phyloP scores from a whole-genome alignment of 2,797 vertebrate species.

The Fringilla coelebs region DNA sequence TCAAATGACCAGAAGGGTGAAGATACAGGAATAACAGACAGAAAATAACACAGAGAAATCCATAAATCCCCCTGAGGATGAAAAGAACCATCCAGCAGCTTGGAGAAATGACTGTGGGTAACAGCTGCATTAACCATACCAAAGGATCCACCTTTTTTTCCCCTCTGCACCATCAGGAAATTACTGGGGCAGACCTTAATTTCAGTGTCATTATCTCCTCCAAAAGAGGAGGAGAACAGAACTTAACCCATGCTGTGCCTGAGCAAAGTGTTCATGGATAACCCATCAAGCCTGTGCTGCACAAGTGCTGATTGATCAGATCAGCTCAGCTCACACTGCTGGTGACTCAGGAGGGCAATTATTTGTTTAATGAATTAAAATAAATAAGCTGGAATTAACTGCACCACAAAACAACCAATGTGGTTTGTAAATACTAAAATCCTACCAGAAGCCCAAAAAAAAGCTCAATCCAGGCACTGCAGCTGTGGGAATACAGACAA shows the following conservation, averaged over 20 bases:
- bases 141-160: neutral
- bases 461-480: neutral
- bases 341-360: neutral
- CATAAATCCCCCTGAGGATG: neutral
- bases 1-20: neutral
- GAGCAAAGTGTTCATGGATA: neutral
- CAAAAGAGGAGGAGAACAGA: neutral
- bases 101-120: neutral
- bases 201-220: neutral
- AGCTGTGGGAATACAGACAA: neutral
- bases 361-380: neutral
- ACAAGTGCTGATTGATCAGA: neutral
- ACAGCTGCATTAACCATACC: neutral
- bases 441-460: neutral
- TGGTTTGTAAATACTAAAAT: neutral
- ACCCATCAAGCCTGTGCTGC: neutral
- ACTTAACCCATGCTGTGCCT: neutral
- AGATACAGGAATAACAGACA: no score
- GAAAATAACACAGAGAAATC: no score
- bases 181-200: neutral
- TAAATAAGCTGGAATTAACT: neutral
- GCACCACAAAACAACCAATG: neutral
- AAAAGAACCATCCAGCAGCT: neutral
- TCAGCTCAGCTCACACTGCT: neutral
- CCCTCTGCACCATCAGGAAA: neutral